Percentiles rank a stretch among this genome's conserved stretches.
Conservation (phyloP, 2,113 vertebrate genomes). For the Cnemophilus loriae region DNA sequence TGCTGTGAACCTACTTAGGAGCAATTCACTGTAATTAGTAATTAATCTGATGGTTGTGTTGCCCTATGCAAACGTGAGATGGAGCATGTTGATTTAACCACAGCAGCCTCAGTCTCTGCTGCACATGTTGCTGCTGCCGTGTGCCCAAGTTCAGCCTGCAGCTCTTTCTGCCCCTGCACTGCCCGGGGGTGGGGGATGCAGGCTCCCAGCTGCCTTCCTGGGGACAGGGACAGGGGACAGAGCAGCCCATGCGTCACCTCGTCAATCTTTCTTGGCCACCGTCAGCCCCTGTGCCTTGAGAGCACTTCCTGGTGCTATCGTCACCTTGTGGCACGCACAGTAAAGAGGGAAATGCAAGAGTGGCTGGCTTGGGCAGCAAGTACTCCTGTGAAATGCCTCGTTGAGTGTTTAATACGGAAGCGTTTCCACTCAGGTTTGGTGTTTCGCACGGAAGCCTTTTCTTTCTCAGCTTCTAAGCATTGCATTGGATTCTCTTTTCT, state of each 20-base stretch:
- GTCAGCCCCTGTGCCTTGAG: background rate
- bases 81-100: conserved; percentile 37
- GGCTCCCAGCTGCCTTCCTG: background rate
- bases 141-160: background rate
- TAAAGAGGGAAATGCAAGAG: background rate
- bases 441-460: background rate
- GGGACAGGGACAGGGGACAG: background rate
- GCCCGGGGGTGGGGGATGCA: background rate
- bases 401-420: background rate
- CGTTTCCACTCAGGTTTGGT: background rate
- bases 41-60: conserved; percentile 51
- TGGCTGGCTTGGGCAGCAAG: background rate
- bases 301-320: fast-evolving
- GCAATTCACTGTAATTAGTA: conserved; percentile 44
- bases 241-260: fast-evolving
- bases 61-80: conserved; percentile 49
- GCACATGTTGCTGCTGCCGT: background rate
- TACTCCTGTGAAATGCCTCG: fast-evolving
- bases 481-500: background rate
- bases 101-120: background rate
- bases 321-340: no score
- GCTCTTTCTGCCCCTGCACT: background rate
- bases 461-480: background rate
- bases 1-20: conserved; percentile 26
- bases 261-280: fast-evolving